Base-by-base conservation (phyloP, 2,888 invertebrate genomes). In the Aphodius sticticus region DNA sequence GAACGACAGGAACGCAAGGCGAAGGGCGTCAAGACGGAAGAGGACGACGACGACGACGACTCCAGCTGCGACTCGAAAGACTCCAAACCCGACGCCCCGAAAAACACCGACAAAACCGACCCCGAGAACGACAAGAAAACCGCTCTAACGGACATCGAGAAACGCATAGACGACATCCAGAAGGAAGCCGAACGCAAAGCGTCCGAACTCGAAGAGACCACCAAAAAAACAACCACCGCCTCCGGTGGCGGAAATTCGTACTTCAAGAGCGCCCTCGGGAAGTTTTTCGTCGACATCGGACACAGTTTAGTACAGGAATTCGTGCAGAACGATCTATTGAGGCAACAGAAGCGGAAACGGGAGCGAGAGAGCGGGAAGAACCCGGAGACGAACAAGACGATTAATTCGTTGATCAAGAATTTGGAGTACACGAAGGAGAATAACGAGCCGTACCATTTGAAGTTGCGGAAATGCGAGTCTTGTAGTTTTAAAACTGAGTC, bases 401-500 rank as follows among this genome's bases (percentile, higher is more conserved):
- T 98, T 85, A 92, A 93, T 86, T 95, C 96, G 53, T 91, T 98
- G 81, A 94, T 93, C 86, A 95, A 95, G 86, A 96, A 96, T 89
- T 91, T 98, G 87, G 96, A 96, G 87, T 93, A 94, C 86, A 96
- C 95, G 87, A 95, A 95, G 89, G 94, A 95, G 88, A 96, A 95
- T 87, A 97, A 97, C 88, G 93, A 94, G 85, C 94, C 95, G 78
- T 96, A 94, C 88, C 90, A 90, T 85, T 93, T 94, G 88, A 91
- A 92, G 82, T 92, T 94, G 89, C 95, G 94, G 85, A 96, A 96
- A 87, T 97, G 97, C 88, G 94, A 96, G 86, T 95, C 94, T 88
- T 97, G 97, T 90, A 95, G 92, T 89, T 97, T 97, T 90, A 96
- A 96, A 89, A 95, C 96, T 0, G 97, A 97, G 87, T 97, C 97